These are phyloP conservation scores for Trichonephila clavata DNA, from an alignment of 1,140 invertebrate genomes.

Conservation along the genomic window DNA sequence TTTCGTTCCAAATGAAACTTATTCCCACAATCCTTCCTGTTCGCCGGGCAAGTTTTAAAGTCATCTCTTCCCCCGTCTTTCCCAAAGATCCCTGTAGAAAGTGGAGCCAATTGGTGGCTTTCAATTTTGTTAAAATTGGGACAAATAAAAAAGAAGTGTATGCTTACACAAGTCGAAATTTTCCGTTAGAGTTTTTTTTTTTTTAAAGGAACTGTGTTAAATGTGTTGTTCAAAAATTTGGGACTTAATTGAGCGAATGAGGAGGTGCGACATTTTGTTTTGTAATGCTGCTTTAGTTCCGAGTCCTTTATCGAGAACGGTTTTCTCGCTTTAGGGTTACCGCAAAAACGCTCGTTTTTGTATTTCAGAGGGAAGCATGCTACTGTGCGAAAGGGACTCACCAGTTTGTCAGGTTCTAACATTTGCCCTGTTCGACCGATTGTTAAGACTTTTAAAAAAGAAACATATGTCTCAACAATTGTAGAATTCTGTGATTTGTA, in stretches of 20 bases:
- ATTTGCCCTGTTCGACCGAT: too few relatives aligned
- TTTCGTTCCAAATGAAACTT: conserved; percentile 71
- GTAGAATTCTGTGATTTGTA: too few relatives aligned
- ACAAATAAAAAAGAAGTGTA: background rate
- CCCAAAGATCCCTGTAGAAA: background rate
- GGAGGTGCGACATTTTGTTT: background rate
- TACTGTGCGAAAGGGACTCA: too few relatives aligned
- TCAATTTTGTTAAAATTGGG: conserved; percentile 52
- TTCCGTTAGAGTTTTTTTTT: background rate
- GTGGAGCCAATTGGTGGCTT: conserved; percentile 53
- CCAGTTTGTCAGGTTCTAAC: too few relatives aligned
- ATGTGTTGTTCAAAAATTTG: background rate
- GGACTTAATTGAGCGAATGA: conserved; percentile 4
- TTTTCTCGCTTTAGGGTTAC: too few relatives aligned
- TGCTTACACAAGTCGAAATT: background rate
- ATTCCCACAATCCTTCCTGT: background rate
- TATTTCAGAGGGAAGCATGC: too few relatives aligned
- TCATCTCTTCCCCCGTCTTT: background rate
- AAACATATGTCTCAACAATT: too few relatives aligned
- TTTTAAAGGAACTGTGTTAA: background rate
- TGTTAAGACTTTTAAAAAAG: too few relatives aligned
- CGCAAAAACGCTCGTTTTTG: too few relatives aligned
- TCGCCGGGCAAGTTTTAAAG: background rate
- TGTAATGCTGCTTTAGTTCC: background rate
- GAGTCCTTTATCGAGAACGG: background rate